Conservation (phyloP, 2,888 invertebrate species). For the Frankliniella fusca region DNA sequence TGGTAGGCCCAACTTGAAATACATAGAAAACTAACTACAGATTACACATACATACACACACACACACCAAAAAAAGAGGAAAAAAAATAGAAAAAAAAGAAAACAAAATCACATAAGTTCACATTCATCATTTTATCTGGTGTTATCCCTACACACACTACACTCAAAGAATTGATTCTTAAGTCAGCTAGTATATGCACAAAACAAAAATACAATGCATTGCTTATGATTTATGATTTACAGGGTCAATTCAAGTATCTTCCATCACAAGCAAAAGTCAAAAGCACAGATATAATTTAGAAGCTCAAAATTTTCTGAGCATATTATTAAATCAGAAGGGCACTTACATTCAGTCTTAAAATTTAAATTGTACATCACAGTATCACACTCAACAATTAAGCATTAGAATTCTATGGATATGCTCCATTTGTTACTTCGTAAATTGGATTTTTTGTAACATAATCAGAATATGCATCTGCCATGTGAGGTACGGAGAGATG, state of each 20-base stretch:
- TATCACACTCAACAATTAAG: neutral
- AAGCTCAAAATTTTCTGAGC: neutral
- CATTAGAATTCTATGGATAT: slow-evolving; percentile 30
- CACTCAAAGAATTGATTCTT: no score
- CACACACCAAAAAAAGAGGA: neutral
- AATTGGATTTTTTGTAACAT: slow-evolving; percentile 37
- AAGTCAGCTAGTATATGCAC: no score
- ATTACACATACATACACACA: neutral
- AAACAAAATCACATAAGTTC: neutral
- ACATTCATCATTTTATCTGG: neutral
- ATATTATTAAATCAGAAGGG: neutral
- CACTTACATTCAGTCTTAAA: neutral
- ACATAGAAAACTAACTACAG: neutral
- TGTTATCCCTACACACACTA: no score
- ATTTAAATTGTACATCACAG: neutral
- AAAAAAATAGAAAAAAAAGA: neutral
- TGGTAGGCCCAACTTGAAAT: no score
- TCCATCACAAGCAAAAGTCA: neutral
- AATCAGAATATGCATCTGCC: slow-evolving; percentile 35
- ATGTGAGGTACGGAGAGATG: slow-evolving; percentile 30
- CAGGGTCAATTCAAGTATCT: neutral
- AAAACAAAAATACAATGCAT: no score
- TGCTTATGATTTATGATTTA: neutral
- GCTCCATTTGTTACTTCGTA: slow-evolving; percentile 36
- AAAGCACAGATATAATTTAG: neutral